Evolutionary conservation across 1,140 invertebrate species (phyloP).

Genomic region (Drosophila mojavensis): DNA sequence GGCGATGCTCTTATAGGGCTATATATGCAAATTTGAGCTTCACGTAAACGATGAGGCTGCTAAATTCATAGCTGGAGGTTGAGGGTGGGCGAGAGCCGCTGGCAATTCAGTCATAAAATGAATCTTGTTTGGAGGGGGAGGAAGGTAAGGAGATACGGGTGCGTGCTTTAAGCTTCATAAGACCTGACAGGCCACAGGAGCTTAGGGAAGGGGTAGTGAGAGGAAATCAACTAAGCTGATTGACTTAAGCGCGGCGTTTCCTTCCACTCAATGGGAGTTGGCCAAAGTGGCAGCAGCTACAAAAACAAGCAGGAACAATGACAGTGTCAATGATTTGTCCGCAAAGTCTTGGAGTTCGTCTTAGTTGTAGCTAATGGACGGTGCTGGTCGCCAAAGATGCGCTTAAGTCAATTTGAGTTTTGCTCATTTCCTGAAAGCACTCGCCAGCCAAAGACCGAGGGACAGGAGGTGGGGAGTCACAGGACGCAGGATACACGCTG

Average conservation of each 20-base stretch:
- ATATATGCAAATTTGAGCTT: slow-evolving; percentile 33
- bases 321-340: slow-evolving; percentile 64
- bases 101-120: slow-evolving; percentile 16
- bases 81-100: not conserved
- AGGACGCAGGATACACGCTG: slow-evolving; percentile 7
- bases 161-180: slow-evolving; percentile 34
- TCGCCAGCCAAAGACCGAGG: not conserved
- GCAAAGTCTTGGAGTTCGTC: slow-evolving; percentile 15
- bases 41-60: slow-evolving; percentile 1
- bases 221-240: slow-evolving; percentile 61
- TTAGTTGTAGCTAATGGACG: slow-evolving; percentile 53
- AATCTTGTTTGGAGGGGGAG: not conserved
- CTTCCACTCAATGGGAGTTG: slow-evolving; percentile 59
- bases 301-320: slow-evolving; percentile 10
- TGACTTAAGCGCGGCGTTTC: slow-evolving; percentile 37
- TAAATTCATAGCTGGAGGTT: not conserved
- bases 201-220: not conserved
- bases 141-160: not conserved
- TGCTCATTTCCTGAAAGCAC: slow-evolving; percentile 29
- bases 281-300: slow-evolving; percentile 29
- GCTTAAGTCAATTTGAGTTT: slow-evolving; percentile 72
- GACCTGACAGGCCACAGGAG: slow-evolving; percentile 43
- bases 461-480: not conserved
- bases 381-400: slow-evolving; percentile 38
- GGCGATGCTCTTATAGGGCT: not conserved